Conservation (phyloP, 2,113 vertebrate genomes). For the Centropus bengalensis region DNA sequence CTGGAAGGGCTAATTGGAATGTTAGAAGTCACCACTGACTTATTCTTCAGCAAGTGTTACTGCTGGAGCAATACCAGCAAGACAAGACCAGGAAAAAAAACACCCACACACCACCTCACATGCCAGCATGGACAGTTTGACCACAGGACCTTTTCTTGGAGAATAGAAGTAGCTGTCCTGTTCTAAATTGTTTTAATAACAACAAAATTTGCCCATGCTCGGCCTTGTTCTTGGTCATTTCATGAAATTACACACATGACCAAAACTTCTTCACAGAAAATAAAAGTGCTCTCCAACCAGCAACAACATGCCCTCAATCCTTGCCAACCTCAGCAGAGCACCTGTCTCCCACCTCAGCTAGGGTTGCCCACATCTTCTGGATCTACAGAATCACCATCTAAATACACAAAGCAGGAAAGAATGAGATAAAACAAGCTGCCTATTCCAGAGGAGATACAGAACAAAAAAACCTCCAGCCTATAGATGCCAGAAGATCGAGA, state of each 20-base stretch:
- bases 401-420: not conserved
- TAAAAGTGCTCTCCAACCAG: fast-evolving
- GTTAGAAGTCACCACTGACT: not conserved
- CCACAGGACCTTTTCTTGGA: not conserved
- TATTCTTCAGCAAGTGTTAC: not conserved
- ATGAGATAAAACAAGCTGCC: not conserved
- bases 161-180: not conserved
- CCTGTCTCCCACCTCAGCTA: not conserved
- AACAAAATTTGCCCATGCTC: not conserved
- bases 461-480: not conserved
- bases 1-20: not conserved
- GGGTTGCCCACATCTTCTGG: not conserved
- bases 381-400: not conserved
- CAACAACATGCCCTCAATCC: not conserved
- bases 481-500: not conserved
- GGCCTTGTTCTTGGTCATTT: not conserved
- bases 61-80: not conserved
- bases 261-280: not conserved
- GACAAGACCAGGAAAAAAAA: not conserved
- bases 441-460: not conserved
- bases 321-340: not conserved
- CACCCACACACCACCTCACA: not conserved
- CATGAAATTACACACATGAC: not conserved
- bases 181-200: not conserved
- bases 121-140: not conserved